These are phyloP conservation scores for Etia nguti DNA, from an alignment of 2,113 vertebrate genomes.

Conservation along the genomic window DNA sequence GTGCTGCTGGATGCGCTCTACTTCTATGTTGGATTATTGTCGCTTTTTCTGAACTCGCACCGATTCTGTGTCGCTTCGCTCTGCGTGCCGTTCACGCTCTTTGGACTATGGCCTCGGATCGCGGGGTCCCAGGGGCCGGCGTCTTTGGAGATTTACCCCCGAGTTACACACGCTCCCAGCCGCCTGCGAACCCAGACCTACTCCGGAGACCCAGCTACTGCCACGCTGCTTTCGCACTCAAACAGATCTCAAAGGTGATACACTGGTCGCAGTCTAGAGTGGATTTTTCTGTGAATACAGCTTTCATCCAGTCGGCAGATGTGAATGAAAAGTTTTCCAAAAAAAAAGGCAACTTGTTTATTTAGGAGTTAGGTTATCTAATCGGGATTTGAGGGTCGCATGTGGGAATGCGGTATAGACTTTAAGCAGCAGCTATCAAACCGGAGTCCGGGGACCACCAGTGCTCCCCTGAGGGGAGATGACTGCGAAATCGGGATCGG, in stretches of 20 bases:
- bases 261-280: background rate
- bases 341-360: background rate
- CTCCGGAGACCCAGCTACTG: conserved; percentile 81
- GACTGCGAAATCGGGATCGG: background rate
- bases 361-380: background rate
- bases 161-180: conserved; percentile 74
- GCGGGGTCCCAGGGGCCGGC: conserved; percentile 74
- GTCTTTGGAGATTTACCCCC: conserved; percentile 78
- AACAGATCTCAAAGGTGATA: conserved; percentile 84
- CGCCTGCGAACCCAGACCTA: conserved; percentile 68
- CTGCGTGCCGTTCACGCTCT: conserved; percentile 44
- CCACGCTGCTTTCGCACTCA: conserved; percentile 82
- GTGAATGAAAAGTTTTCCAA: conserved; percentile 7
- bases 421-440: conserved; percentile 2
- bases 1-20: conserved; percentile 69
- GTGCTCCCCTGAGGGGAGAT: background rate
- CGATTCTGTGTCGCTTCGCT: conserved; percentile 51
- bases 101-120: conserved; percentile 84
- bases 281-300: background rate
- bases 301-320: conserved; percentile 3
- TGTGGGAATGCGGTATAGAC: conserved; percentile 4
- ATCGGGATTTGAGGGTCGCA: conserved; percentile 17
- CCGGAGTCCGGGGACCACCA: conserved; percentile 24
- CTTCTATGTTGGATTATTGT: conserved; percentile 72
- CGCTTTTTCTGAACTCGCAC: conserved; percentile 59